Evolutionary conservation across 2,113 vertebrate genomes (phyloP).

Genomic region (Saguinus midas): DNA sequence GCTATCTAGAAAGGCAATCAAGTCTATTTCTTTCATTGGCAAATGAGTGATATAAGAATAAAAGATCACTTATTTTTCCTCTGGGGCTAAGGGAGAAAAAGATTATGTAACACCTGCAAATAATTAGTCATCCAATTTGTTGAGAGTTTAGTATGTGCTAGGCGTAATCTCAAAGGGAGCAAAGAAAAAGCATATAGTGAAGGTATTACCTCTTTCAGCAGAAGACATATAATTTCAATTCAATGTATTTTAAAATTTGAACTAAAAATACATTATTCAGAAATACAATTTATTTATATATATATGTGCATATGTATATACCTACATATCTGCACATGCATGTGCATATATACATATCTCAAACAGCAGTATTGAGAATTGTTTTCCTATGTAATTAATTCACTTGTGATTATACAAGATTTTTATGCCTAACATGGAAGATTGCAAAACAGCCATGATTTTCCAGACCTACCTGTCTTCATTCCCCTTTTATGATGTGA

Average conservation of each 20-base stretch:
- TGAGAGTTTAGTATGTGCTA: neutral
- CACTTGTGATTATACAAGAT: neutral
- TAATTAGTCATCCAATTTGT: neutral
- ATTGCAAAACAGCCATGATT: neutral
- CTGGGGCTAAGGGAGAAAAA: neutral
- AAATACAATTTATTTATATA: neutral
- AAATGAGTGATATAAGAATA: neutral
- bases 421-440: neutral
- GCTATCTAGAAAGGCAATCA: neutral
- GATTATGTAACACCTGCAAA: neutral
- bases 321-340: neutral
- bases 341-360: neutral
- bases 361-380: neutral
- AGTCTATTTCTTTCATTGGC: neutral
- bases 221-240: neutral
- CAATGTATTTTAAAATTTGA: neutral
- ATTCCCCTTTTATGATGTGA: neutral
- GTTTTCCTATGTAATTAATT: neutral
- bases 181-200: neutral
- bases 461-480: neutral
- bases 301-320: neutral
- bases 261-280: neutral
- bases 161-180: neutral
- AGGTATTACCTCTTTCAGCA: neutral
- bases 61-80: neutral